phyloP scores from a whole-genome alignment of 2,888 invertebrate species.

The Ariolimax columbianus region DNA sequence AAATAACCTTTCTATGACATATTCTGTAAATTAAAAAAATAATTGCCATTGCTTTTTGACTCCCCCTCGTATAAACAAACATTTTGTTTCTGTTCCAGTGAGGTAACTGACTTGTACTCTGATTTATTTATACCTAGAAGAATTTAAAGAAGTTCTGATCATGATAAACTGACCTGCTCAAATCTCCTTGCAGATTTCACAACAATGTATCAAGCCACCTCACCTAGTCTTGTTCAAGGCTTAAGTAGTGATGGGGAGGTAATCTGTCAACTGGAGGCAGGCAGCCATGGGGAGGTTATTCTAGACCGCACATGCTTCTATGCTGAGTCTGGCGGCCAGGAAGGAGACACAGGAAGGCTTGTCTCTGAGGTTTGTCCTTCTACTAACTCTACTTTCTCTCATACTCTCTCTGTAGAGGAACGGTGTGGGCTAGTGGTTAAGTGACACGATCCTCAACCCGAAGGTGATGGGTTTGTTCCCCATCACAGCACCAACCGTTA shows the following conservation, averaged over 20 bases:
- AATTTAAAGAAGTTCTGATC: too few relatives aligned
- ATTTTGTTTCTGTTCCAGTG: too few relatives aligned
- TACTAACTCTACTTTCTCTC: not conserved
- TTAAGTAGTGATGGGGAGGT: conserved; percentile 27
- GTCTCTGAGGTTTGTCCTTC: conserved; percentile 60
- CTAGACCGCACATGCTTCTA: conserved; percentile 96
- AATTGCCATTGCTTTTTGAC: too few relatives aligned
- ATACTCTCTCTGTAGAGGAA: not conserved
- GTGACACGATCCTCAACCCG: too few relatives aligned
- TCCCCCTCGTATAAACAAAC: too few relatives aligned
- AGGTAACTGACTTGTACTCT: too few relatives aligned
- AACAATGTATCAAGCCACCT: conserved; percentile 3
- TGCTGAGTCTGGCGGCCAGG: conserved; percentile 98
- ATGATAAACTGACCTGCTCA: not conserved
- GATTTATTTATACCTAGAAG: too few relatives aligned
- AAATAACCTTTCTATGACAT: too few relatives aligned
- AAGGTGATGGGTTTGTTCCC: too few relatives aligned
- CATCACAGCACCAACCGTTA: too few relatives aligned
- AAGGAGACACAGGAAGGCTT: conserved; percentile 89
- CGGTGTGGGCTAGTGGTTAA: too few relatives aligned
- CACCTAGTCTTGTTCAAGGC: conserved; percentile 23
- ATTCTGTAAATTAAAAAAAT: too few relatives aligned
- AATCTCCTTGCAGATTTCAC: conserved; percentile 17
- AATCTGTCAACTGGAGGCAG: conserved; percentile 14
- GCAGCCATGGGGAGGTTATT: conserved; percentile 78